Percentiles rank a stretch among this genome's conserved stretches.
Conservation (phyloP, 2,113 vertebrate genomes). For the Ptilorrhoa leucosticta region DNA sequence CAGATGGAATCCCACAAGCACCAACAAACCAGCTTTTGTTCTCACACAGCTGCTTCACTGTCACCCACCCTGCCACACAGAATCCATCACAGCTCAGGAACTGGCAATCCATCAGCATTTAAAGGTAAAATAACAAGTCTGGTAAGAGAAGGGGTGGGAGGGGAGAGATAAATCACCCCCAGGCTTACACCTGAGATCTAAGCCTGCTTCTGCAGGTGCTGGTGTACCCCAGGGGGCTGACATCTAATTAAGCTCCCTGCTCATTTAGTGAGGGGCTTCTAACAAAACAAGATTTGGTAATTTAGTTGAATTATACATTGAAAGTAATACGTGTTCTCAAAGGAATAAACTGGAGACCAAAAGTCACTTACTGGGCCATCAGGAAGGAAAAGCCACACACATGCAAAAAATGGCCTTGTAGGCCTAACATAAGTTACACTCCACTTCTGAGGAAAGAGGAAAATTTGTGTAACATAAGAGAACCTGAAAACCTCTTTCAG, state of each 20-base stretch:
- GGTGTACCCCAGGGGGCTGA: background rate
- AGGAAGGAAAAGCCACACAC: background rate
- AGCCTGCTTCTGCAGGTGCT: background rate
- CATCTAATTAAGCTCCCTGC: background rate
- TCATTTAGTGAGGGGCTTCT: background rate
- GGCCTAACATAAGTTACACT: background rate
- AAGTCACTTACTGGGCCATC: background rate
- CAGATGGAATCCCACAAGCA: background rate
- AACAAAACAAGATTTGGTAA: background rate
- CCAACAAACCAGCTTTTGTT: background rate
- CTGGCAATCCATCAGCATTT: conserved; percentile 2
- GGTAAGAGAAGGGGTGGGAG: background rate
- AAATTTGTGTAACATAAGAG: background rate
- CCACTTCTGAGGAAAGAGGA: background rate
- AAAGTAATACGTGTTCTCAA: background rate
- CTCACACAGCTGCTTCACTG: background rate
- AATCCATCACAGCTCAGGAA: background rate
- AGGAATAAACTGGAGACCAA: background rate
- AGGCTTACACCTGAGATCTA: conserved; percentile 6
- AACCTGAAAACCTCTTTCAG: background rate
- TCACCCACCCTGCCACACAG: background rate
- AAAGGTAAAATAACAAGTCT: conserved; percentile 19
- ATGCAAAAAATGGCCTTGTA: background rate
- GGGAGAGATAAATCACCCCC: conserved; percentile 10
- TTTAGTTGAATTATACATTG: background rate